A percentile compares a stretch with the other conserved stretches of the same genome.
phyloP scores from a whole-genome alignment of 2,797 vertebrate genomes.

The Sebastiscus albofasciatus region DNA sequence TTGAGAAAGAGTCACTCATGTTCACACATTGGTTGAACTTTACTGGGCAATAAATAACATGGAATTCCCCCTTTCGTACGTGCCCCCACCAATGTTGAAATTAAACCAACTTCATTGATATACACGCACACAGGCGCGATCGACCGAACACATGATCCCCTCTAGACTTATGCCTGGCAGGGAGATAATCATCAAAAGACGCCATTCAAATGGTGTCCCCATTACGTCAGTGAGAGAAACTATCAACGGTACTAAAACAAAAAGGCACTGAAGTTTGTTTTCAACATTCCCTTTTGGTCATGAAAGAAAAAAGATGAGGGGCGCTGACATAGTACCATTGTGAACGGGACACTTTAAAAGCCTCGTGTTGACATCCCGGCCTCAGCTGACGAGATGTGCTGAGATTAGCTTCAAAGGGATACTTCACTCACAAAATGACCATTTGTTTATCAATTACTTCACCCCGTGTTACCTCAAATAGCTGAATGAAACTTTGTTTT shows the following conservation, averaged over 20 bases:
- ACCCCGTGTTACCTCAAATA: background rate
- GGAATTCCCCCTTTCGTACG: background rate
- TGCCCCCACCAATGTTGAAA: background rate
- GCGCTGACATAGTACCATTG: background rate
- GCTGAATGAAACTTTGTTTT: background rate
- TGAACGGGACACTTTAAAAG: conserved; percentile 1
- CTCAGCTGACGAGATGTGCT: conserved; percentile 30
- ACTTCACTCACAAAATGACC: background rate
- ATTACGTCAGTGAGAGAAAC: background rate
- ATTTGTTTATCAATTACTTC: background rate
- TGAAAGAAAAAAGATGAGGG: background rate
- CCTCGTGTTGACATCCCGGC: background rate
- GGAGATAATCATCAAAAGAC: background rate
- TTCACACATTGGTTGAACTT: too few relatives aligned
- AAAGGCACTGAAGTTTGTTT: background rate
- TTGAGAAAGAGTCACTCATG: too few relatives aligned
- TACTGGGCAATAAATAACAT: too few relatives aligned
- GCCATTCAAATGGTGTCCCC: background rate
- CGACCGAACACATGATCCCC: background rate
- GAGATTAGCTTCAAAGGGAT: background rate
- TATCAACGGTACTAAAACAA: background rate
- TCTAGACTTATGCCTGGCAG: background rate
- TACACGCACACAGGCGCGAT: accelerated
- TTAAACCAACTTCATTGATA: background rate
- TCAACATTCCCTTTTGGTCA: background rate